These are phyloP conservation scores for Trachelus iudaicus DNA, from an alignment of 2,888 invertebrate genomes.

Conservation along the genomic window DNA sequence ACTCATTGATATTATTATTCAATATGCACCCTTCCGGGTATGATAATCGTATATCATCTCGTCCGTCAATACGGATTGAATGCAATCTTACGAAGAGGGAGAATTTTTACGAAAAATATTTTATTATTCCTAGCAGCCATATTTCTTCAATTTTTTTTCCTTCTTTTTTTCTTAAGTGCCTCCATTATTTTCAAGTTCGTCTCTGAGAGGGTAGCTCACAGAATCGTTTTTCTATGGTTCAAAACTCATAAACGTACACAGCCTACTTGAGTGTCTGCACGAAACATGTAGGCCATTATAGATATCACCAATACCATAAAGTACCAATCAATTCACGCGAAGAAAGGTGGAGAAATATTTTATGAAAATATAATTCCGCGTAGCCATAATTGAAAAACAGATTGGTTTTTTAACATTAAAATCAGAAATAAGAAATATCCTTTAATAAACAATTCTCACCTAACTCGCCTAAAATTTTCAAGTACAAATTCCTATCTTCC, in stretches of 20 bases:
- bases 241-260: background rate
- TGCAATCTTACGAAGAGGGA: background rate
- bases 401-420: background rate
- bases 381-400: background rate
- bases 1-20: background rate
- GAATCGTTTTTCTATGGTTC: background rate
- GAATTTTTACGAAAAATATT: background rate
- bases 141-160: background rate
- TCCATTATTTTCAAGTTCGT: background rate
- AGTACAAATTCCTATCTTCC: background rate
- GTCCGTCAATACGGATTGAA: background rate
- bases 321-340: background rate
- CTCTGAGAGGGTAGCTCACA: background rate
- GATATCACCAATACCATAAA: background rate
- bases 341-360: background rate
- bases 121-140: background rate
- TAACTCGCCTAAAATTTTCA: background rate
- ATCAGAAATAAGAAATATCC: too few species aligned
- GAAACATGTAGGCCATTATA: background rate
- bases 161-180: background rate
- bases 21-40: background rate
- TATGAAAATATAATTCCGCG: background rate
- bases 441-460: too few species aligned
- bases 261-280: background rate
- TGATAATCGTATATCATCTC: background rate